Evolutionary conservation across 2,113 vertebrate species (phyloP).

Genomic region (Alouatta palliata): DNA sequence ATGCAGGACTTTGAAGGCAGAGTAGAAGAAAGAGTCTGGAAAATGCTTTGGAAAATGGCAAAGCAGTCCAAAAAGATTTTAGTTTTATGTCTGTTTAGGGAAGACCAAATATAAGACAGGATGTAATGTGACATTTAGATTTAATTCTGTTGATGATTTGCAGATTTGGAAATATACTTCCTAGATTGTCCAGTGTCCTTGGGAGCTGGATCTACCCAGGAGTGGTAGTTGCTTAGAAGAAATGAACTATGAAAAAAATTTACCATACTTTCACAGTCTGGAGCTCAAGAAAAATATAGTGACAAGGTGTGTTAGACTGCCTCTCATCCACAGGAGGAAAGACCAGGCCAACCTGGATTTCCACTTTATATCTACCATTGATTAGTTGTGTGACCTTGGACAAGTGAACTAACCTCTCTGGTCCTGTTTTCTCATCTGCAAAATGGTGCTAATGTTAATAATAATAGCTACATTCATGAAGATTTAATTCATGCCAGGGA

Average conservation of each 20-base stretch:
- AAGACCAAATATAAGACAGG: slow-evolving; percentile 33
- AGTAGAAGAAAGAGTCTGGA: not conserved
- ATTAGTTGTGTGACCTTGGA: not conserved
- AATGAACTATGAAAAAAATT: not conserved
- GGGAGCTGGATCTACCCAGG: not conserved
- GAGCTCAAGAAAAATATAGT: not conserved
- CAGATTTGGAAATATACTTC: not conserved
- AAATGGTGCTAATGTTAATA: not conserved
- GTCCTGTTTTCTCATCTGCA: not conserved
- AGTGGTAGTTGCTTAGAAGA: not conserved
- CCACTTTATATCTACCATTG: not conserved
- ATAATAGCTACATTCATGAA: not conserved
- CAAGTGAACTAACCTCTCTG: not conserved
- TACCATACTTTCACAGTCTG: not conserved
- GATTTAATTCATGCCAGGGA: not conserved
- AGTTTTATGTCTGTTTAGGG: slow-evolving; percentile 42
- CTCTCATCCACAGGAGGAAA: not conserved
- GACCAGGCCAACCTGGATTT: not conserved
- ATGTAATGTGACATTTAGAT: slow-evolving; percentile 52
- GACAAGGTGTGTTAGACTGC: not conserved
- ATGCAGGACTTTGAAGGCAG: not conserved
- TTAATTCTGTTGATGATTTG: slow-evolving; percentile 25
- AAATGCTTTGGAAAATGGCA: slow-evolving; percentile 44
- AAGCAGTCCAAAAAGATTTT: not conserved
- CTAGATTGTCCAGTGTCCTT: not conserved